These are phyloP conservation scores for Actinia equina DNA, from an alignment of 64 coral and sea anemone species.

Conservation along the genomic window DNA sequence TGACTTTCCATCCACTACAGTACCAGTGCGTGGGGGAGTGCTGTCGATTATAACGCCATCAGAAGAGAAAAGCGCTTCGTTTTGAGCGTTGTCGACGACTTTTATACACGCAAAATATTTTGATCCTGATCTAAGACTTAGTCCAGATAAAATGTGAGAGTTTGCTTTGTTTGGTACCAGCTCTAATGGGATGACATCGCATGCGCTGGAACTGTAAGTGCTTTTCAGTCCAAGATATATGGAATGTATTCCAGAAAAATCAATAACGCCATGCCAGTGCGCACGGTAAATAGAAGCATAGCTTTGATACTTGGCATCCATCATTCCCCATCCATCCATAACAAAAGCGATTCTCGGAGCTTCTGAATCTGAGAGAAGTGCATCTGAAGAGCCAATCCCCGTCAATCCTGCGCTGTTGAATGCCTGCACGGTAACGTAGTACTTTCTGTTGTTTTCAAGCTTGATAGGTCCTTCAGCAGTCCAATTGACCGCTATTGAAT, in stretches of 20 bases:
- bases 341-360: slow-evolving; percentile 61
- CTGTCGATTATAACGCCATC: slow-evolving; percentile 79
- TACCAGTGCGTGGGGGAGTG: slow-evolving; percentile 67
- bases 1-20: slow-evolving; percentile 69
- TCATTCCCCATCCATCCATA: slow-evolving; percentile 84
- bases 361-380: slow-evolving; percentile 77
- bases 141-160: slow-evolving; percentile 68
- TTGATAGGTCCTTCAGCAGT: slow-evolving; percentile 30
- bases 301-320: slow-evolving; percentile 86
- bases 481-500: slow-evolving; percentile 66
- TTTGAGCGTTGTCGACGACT: slow-evolving; percentile 75
- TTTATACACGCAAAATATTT: slow-evolving; percentile 78
- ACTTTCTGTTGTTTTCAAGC: slow-evolving; percentile 67
- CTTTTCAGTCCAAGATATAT: slow-evolving; percentile 74
- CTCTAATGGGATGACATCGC: slow-evolving; percentile 63
- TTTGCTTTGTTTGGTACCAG: slow-evolving; percentile 37
- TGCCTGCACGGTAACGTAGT: slow-evolving; percentile 74
- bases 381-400: slow-evolving; percentile 51
- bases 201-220: slow-evolving; percentile 26
- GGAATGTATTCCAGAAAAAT: slow-evolving; percentile 70
- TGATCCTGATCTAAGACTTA: slow-evolving; percentile 61
- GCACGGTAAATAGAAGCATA: slow-evolving; percentile 80
- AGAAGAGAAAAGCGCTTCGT: slow-evolving; percentile 65
- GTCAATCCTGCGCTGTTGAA: slow-evolving; percentile 74
- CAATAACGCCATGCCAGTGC: slow-evolving; percentile 89